Base-by-base conservation (phyloP, 2,113 vertebrate species). In the Morone saxatilis region DNA sequence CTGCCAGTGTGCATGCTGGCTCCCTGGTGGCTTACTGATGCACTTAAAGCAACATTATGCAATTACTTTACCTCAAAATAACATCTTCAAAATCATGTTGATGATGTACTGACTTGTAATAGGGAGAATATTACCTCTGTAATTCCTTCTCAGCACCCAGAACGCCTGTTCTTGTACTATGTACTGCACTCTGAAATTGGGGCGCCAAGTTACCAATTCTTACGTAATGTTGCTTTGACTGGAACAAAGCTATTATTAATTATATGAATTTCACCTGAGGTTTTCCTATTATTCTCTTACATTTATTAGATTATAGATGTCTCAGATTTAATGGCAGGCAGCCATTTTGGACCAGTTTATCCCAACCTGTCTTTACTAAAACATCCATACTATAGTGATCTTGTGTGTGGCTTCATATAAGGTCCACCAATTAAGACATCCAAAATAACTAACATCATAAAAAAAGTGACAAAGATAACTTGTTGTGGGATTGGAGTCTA, bases 401-500 rank as follows among this genome's bases (percentile, higher is more conserved):
- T 25, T 69, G 22, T 75, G 47, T 36, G 73, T 36, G 14, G 74
- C 70, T 75, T 87, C 56, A 62, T 61, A 45, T 88, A 86, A 81
- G 80, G 71, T 77, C 89, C 80, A 74, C 83, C 80, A 91, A 89
- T 90, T 91, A 89, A 81, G 88, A 89, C 74, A 76, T 84, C 83
- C 84, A 91, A 92, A 93, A 93, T 93, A 93, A 91, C 78, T 69
- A 75, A 41, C 79, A 77, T 75, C 85, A 86, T 92, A 88, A 93
- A n/a, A n/a, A n/a, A n/a, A 93, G 69, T 62, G 69, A 86, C 80
- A 90, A 93, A 91, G 81, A 92, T 92, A 92, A 90, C 86, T 78
- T 77, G 45, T 86, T 59, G 63, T 74, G 86, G 60, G 50, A 83
- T 76, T 84, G 77, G 47, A 84, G 62, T 47, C 76, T 69, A 84